Conservation (phyloP, 2,797 vertebrate genomes). For the Lithobates pipiens region DNA sequence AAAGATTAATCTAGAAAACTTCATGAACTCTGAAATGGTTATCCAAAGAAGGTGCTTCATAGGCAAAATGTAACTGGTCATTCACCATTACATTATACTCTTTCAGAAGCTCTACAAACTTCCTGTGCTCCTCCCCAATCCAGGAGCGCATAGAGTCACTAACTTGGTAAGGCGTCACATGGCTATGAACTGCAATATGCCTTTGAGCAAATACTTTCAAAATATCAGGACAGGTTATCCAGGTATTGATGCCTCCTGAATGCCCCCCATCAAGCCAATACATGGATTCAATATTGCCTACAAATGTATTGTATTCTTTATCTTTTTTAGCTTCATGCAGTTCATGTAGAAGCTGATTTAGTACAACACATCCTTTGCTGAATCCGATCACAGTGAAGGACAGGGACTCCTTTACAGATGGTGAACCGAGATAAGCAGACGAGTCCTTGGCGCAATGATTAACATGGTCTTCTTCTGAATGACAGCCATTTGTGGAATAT, state of each 20-base stretch:
- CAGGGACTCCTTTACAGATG: slow-evolving; percentile 71
- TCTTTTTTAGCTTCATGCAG: slow-evolving; percentile 84
- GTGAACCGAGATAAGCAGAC: slow-evolving; percentile 65
- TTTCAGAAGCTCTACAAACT: slow-evolving; percentile 87
- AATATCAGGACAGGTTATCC: slow-evolving; percentile 87
- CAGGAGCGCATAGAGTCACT: slow-evolving; percentile 92
- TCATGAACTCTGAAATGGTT: slow-evolving; percentile 96
- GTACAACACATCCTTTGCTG: slow-evolving; percentile 98
- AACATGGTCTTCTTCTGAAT: slow-evolving; percentile 65
- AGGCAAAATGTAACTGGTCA: slow-evolving; percentile 88
- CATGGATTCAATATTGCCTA: slow-evolving; percentile 83
- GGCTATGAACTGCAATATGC: slow-evolving; percentile 84
- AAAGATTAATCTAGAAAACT: slow-evolving; percentile 73
- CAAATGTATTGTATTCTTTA: slow-evolving; percentile 79
- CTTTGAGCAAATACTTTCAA: slow-evolving; percentile 85
- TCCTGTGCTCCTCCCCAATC: slow-evolving; percentile 92
- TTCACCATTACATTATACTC: slow-evolving; percentile 83
- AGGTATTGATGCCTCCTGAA: slow-evolving; percentile 93
- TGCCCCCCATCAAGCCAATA: slow-evolving; percentile 98
- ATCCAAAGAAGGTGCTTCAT: slow-evolving; percentile 87
- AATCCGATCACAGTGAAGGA: slow-evolving; percentile 91
- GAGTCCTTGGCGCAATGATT: slow-evolving; percentile 66
- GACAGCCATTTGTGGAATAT: slow-evolving; percentile 74
- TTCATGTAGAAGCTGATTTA: slow-evolving; percentile 95
- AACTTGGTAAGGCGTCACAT: slow-evolving; percentile 96